Evolutionary conservation across 2,888 invertebrate species (phyloP).

Genomic region (Ashinkailepas kermadecensis): DNA sequence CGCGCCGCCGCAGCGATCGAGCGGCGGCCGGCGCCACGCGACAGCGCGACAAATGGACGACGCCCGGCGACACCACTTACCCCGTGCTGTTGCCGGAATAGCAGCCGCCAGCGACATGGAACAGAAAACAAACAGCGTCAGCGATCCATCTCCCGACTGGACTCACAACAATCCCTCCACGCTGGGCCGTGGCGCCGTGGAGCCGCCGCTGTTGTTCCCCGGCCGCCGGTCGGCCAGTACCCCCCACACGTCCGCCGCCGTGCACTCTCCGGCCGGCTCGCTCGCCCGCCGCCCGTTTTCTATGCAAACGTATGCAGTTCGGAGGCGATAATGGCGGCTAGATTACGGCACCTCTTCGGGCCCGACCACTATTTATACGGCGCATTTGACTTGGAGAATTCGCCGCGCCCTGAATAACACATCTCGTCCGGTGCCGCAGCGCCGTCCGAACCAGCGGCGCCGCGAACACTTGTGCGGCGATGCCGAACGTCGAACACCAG

Average conservation of each 20-base stretch:
- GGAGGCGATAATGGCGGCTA: background rate
- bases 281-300: background rate
- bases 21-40: background rate
- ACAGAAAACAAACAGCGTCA: conserved; percentile 3
- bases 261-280: background rate
- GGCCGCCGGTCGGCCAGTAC: background rate
- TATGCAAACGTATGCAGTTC: background rate
- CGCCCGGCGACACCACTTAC: background rate
- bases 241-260: too few species aligned
- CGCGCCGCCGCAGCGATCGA: too few species aligned
- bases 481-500: too few species aligned
- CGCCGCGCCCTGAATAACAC: background rate
- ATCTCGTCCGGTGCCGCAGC: background rate
- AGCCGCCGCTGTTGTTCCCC: too few species aligned
- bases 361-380: background rate
- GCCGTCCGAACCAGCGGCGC: background rate
- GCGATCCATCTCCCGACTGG: background rate
- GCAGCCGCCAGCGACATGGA: background rate
- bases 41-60: background rate
- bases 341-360: too few species aligned
- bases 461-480: too few species aligned
- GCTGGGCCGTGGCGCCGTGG: too few species aligned
- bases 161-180: too few species aligned
- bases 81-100: background rate
- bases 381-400: conserved; percentile 9